phyloP scores from a whole-genome alignment of 1,140 invertebrate species.

The Varroa destructor region DNA sequence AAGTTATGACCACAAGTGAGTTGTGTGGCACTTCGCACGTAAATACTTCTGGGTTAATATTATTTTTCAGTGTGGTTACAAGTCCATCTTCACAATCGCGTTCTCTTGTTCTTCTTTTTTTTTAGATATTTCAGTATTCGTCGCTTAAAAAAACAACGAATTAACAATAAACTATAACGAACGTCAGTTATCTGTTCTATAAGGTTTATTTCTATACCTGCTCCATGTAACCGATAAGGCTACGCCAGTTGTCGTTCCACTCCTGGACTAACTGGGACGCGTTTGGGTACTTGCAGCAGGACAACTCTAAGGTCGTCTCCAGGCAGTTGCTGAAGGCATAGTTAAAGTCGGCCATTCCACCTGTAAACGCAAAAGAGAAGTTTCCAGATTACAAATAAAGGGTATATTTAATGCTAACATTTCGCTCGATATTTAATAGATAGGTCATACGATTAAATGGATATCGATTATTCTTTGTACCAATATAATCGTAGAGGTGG shows the following conservation, averaged over 20 bases:
- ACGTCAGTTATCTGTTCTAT: too few species aligned
- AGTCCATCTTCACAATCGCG: neutral
- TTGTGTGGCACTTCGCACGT: too few species aligned
- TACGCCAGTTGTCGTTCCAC: slow-evolving; percentile 76
- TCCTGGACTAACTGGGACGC: slow-evolving; percentile 54
- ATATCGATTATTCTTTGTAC: neutral
- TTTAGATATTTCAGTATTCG: too few species aligned
- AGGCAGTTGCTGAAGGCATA: slow-evolving; percentile 88
- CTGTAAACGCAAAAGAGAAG: slow-evolving; percentile 41
- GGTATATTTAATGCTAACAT: neutral
- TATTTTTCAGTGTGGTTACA: neutral
- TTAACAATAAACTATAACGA: too few species aligned
- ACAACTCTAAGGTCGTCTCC: slow-evolving; percentile 89
- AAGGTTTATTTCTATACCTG: slow-evolving; percentile 38
- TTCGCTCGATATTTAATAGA: neutral
- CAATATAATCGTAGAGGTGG: neutral
- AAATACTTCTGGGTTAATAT: too few species aligned
- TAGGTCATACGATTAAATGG: neutral
- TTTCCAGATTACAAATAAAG: neutral
- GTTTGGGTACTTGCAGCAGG: slow-evolving; percentile 83
- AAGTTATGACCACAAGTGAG: too few species aligned
- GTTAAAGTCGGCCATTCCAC: slow-evolving; percentile 97
- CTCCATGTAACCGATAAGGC: slow-evolving; percentile 71
- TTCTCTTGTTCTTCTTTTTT: slow-evolving; percentile 11
- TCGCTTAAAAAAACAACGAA: too few species aligned